These are phyloP conservation scores for Dynastes hyllus DNA, from an alignment of 2,888 invertebrate genomes.

Conservation along the genomic window DNA sequence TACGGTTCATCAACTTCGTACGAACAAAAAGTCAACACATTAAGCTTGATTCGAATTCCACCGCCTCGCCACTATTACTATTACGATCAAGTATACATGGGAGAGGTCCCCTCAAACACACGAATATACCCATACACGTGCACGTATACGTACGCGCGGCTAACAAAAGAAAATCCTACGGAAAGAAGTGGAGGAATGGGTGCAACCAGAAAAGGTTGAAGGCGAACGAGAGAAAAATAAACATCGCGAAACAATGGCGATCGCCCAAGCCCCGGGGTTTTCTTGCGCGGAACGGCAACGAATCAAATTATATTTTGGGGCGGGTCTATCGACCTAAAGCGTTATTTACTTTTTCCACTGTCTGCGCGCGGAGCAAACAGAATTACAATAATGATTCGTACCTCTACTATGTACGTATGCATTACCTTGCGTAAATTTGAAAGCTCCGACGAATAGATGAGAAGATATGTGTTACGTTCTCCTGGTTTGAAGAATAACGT, in stretches of 20 bases:
- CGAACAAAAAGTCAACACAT: slow-evolving; percentile 27
- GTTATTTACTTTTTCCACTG: slow-evolving; percentile 48
- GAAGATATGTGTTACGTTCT: no score
- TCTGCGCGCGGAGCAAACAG: slow-evolving; percentile 29
- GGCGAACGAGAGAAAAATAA: slow-evolving; percentile 34
- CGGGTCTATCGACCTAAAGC: slow-evolving; percentile 35
- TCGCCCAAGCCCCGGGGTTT: no score
- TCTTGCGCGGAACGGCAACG: slow-evolving; percentile 18
- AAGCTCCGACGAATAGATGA: no score
- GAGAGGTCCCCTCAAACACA: slow-evolving; percentile 4
- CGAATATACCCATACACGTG: no score
- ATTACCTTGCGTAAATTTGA: no score
- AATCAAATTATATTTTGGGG: slow-evolving; percentile 43
- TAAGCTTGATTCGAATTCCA: slow-evolving; percentile 27
- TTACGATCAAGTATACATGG: slow-evolving; percentile 26
- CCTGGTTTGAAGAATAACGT: no score
- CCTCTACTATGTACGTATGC: neutral
- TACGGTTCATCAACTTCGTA: slow-evolving; percentile 18
- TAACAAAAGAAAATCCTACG: slow-evolving; percentile 15
- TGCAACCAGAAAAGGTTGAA: neutral
- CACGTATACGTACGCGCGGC: neutral
- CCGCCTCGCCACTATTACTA: slow-evolving; percentile 15
- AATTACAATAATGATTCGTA: slow-evolving; percentile 46
- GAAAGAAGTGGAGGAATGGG: slow-evolving; percentile 10
- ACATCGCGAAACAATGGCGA: slow-evolving; percentile 35